Percentiles rank a stretch among this genome's conserved stretches.
These are phyloP conservation scores for Caenorhabditis doughertyi DNA, from an alignment of 2,888 invertebrate genomes.

Conservation along the genomic window DNA sequence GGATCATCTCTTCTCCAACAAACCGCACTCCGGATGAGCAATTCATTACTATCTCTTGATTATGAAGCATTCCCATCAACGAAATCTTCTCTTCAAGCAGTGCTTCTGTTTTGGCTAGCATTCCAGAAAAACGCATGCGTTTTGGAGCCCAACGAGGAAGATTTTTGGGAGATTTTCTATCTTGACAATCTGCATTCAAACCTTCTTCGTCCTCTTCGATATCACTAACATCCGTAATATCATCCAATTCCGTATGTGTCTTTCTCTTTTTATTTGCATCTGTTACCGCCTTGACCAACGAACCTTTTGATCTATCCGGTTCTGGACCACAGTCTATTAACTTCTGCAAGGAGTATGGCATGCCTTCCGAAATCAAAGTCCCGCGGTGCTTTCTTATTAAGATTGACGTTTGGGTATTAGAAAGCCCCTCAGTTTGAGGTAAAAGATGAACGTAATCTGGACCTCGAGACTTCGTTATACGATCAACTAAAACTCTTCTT, in stretches of 20 bases:
- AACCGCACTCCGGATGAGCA: constrained; percentile 42
- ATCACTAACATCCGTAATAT: constrained; percentile 56
- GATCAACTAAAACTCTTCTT: constrained; percentile 41
- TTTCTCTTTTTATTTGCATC: constrained; percentile 34
- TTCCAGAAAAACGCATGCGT: constrained; percentile 44
- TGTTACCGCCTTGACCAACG: constrained; percentile 19
- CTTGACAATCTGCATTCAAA: neutral
- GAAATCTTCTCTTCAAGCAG: constrained; percentile 28
- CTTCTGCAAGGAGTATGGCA: constrained; percentile 36
- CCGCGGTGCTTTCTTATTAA: constrained; percentile 36
- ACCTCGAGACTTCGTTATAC: constrained; percentile 28
- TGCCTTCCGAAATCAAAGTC: constrained; percentile 10
- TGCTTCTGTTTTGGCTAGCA: constrained; percentile 19
- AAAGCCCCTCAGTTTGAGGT: constrained; percentile 33
- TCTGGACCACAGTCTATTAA: constrained; percentile 33
- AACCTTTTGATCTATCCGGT: constrained; percentile 3
- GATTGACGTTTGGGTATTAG: constrained; percentile 42
- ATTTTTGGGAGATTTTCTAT: constrained; percentile 16
- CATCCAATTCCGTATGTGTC: constrained; percentile 35
- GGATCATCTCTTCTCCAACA: constrained; percentile 24
- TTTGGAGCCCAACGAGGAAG: constrained; percentile 32
- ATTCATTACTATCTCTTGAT: constrained; percentile 15
- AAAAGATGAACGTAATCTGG: constrained; percentile 33
- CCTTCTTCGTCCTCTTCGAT: constrained; percentile 48
- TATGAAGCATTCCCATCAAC: constrained; percentile 34